A percentile compares a stretch with the other conserved stretches of the same genome.
Evolutionary conservation across 2,797 vertebrate species (phyloP).

Genomic region (Tarsius wallacei): DNA sequence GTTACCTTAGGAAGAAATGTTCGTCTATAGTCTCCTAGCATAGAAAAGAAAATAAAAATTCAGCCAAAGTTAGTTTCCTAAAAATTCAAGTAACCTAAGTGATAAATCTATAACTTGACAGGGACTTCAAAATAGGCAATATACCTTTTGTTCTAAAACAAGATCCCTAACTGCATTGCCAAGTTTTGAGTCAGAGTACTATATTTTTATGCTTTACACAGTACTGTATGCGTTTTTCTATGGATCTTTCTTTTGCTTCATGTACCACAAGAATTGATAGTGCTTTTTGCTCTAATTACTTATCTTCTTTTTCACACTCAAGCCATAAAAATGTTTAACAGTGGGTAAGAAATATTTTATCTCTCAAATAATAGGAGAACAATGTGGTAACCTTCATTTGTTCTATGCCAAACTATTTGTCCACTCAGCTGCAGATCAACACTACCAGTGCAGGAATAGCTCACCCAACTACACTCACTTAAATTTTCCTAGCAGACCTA

Average conservation of each 20-base stretch:
- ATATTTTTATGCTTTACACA: slow-evolving; percentile 1
- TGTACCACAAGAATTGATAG: not conserved
- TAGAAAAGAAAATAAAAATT: not conserved
- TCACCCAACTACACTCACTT: not conserved
- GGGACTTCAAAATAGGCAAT: not conserved
- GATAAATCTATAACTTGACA: not conserved
- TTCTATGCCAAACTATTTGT: not conserved
- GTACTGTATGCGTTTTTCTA: not conserved
- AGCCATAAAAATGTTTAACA: slow-evolving; percentile 3
- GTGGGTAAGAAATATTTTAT: not conserved
- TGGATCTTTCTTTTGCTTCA: slow-evolving; percentile 44
- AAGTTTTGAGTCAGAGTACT: not conserved
- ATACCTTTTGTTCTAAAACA: not conserved
- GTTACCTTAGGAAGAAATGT: not conserved
- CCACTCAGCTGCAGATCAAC: not conserved
- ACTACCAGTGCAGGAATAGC: not conserved
- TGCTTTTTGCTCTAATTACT: slow-evolving; percentile 24
- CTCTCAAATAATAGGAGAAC: not conserved
- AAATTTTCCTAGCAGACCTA: not conserved
- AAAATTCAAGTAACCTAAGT: not conserved
- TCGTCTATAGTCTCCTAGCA: not conserved
- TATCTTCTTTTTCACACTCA: not conserved
- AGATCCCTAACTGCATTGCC: not conserved
- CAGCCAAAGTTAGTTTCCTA: not conserved
- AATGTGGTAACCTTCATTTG: not conserved